These are phyloP conservation scores for Agrotis ipsilon DNA, from an alignment of 2,888 invertebrate genomes.

Conservation along the genomic window DNA sequence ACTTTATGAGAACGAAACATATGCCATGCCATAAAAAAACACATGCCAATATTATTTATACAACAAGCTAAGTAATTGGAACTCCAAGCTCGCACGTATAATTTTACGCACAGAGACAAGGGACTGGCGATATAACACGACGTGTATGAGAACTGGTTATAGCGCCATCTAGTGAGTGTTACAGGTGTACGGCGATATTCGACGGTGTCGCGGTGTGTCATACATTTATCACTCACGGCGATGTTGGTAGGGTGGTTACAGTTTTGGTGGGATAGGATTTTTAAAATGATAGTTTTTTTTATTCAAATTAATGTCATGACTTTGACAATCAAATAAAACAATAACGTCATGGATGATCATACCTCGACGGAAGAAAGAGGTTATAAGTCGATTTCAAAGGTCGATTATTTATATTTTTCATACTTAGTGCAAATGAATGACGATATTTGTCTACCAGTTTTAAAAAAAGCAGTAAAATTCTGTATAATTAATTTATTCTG, in stretches of 20 bases:
- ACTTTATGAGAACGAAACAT: not conserved
- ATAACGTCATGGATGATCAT: too few relatives aligned
- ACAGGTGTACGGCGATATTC: slow-evolving; percentile 64
- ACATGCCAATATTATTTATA: slow-evolving; percentile 30
- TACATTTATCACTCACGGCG: slow-evolving; percentile 73
- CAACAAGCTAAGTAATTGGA: slow-evolving; percentile 40
- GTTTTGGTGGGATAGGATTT: slow-evolving; percentile 1
- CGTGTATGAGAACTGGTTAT: slow-evolving; percentile 28
- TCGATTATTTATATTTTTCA: too few relatives aligned
- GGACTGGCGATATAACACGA: slow-evolving; percentile 6
- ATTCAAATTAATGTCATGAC: too few relatives aligned
- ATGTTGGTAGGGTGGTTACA: slow-evolving; percentile 56
- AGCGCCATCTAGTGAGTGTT: slow-evolving; percentile 49
- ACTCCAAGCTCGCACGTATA: not conserved
- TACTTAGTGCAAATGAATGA: too few relatives aligned
- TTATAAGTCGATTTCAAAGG: too few relatives aligned
- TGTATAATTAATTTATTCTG: not conserved
- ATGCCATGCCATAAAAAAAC: not conserved
- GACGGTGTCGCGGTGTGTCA: slow-evolving; percentile 70
- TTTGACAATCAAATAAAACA: too few relatives aligned
- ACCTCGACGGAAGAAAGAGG: too few relatives aligned
- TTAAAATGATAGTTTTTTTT: too few relatives aligned
- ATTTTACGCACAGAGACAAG: slow-evolving; percentile 17
- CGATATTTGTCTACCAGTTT: too few relatives aligned
- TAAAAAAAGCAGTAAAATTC: not conserved